Conservation (phyloP, 2,888 invertebrate species). For the Ellobium chinense region DNA sequence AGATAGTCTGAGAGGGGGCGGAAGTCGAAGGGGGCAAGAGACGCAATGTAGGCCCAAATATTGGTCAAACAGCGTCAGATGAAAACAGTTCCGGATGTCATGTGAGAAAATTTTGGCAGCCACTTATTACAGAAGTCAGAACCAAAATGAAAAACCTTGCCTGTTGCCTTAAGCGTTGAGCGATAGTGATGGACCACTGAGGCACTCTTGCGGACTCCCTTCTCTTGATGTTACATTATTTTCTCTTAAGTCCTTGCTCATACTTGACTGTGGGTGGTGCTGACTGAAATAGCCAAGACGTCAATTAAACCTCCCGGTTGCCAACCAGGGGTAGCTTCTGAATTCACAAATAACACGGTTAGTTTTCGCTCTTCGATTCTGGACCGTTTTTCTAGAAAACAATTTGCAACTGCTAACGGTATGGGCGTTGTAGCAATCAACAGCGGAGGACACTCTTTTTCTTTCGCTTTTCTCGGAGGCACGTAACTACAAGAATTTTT, state of each 20-base stretch:
- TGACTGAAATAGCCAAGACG: background rate
- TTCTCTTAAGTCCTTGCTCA: no score
- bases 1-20: no score
- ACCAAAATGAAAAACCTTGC: background rate
- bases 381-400: background rate
- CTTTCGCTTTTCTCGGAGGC: background rate
- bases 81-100: background rate
- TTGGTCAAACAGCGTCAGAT: background rate
- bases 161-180: background rate
- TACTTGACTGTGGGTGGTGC: background rate
- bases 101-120: background rate
- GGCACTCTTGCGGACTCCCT: no score
- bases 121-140: background rate
- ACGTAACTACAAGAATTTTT: background rate
- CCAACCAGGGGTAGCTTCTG: background rate
- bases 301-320: background rate
- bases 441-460: background rate
- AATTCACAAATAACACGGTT: conserved; percentile 28
- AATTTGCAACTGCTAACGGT: conserved; percentile 1
- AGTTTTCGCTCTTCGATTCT: background rate
- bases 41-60: background rate
- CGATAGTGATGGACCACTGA: background rate
- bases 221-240: no score
- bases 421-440: background rate
- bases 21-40: background rate